Evolutionary conservation across 1,140 invertebrate genomes (phyloP).

Genomic region (Dreissena polymorpha): DNA sequence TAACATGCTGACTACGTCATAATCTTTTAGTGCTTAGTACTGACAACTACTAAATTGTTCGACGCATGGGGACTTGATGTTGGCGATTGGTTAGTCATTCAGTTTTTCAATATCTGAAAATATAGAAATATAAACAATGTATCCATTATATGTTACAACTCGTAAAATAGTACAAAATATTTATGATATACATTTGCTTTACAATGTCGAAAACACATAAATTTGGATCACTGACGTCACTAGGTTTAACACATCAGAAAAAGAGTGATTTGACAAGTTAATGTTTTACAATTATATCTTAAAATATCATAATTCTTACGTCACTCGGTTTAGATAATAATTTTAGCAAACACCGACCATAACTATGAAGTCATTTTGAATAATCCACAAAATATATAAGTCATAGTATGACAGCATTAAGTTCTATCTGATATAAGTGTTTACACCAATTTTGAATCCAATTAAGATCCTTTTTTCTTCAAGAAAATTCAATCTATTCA

Average conservation of each 20-base stretch:
- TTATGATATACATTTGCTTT: background rate
- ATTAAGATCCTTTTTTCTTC: no score
- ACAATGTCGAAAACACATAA: background rate
- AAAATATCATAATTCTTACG: no score
- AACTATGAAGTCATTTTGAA: no score
- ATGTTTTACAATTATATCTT: background rate
- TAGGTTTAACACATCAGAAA: background rate
- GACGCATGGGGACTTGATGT: conserved; percentile 60
- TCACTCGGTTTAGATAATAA: no score
- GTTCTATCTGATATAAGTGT: no score
- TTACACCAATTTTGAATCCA: no score
- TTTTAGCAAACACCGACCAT: no score
- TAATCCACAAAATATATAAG: no score
- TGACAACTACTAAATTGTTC: conserved; percentile 60
- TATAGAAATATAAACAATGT: no score
- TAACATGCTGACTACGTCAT: background rate
- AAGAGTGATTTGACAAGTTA: background rate
- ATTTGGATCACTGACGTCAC: background rate
- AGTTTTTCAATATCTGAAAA: conserved; percentile 56
- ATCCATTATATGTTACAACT: background rate
- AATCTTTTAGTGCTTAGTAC: conserved; percentile 51
- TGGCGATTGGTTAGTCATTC: conserved; percentile 57
- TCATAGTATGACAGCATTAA: no score
- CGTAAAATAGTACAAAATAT: background rate
- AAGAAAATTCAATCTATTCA: no score